A percentile compares a stretch with the other conserved stretches of the same genome.
Evolutionary conservation across 2,113 vertebrate genomes (phyloP).

Genomic region (Ciconia stormi): DNA sequence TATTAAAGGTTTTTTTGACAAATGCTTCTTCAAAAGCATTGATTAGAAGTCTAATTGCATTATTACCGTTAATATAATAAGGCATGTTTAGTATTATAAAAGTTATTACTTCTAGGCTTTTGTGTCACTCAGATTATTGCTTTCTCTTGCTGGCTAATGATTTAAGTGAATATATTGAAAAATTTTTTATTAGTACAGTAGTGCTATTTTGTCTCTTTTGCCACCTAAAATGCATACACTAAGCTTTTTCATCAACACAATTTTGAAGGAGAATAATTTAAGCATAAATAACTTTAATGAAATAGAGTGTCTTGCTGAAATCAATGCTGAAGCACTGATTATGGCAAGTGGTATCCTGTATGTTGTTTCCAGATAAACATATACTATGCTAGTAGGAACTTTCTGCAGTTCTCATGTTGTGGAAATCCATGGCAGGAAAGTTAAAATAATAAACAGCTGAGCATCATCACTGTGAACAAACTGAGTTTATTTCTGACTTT

Average conservation of each 20-base stretch:
- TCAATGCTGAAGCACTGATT: not conserved
- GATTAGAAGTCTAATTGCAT: not conserved
- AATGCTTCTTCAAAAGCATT: not conserved
- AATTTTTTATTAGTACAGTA: not conserved
- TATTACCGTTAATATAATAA: not conserved
- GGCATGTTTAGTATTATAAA: not conserved
- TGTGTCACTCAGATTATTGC: not conserved
- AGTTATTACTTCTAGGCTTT: not conserved
- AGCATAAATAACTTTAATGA: not conserved
- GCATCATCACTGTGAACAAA: not conserved
- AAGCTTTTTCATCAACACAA: not conserved
- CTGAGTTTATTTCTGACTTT: not conserved
- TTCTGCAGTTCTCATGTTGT: not conserved
- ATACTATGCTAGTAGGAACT: not conserved
- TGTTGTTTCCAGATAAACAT: not conserved
- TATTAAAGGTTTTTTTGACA: not conserved
- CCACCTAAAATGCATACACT: not conserved
- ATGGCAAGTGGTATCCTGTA: not conserved
- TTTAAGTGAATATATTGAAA: not conserved
- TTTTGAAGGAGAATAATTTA: not conserved
- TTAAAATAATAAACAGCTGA: not conserved
- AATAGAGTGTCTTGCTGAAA: not conserved
- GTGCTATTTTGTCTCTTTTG: not conserved
- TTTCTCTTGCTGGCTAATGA: not conserved
- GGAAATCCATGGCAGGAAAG: not conserved